Percentiles rank a stretch among this genome's conserved stretches.
Evolutionary conservation across 2,113 vertebrate genomes (phyloP).

Genomic region (Platichthys stellatus): DNA sequence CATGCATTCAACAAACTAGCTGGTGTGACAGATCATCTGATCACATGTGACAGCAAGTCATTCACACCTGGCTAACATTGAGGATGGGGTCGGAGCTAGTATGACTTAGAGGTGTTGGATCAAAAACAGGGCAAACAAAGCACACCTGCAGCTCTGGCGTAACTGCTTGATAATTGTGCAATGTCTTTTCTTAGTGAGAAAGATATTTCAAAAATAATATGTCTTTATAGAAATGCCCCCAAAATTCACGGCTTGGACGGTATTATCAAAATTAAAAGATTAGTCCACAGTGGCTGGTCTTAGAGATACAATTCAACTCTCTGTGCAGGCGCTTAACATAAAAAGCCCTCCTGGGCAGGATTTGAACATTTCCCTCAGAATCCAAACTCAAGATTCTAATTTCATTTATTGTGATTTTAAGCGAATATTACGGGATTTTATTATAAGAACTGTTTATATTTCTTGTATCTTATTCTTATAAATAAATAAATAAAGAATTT

Average conservation of each 20-base stretch:
- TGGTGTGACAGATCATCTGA: not conserved
- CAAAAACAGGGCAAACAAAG: conserved; percentile 19
- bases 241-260: not conserved
- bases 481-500: not conserved
- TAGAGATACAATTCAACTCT: conserved; percentile 16
- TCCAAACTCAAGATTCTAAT: not conserved
- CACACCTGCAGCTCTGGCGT: conserved; percentile 10
- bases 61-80: conserved; percentile 33
- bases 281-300: conserved; percentile 1
- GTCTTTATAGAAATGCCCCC: conserved; percentile 3
- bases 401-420: not conserved
- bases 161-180: conserved; percentile 21
- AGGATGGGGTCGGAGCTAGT: conserved; percentile 20
- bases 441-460: not conserved
- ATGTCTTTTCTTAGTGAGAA: not conserved
- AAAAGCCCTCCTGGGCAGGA: conserved; percentile 14
- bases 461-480: not conserved
- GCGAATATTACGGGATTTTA: not conserved
- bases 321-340: conserved; percentile 17
- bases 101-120: not conserved
- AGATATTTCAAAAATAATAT: conserved; percentile 18
- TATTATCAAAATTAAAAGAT: not conserved
- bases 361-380: conserved; percentile 23
- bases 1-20: conserved; percentile 6
- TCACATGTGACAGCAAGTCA: conserved; percentile 18